Evolutionary conservation across 1,140 invertebrate genomes (phyloP).

Genomic region (Lethrus apterus): DNA sequence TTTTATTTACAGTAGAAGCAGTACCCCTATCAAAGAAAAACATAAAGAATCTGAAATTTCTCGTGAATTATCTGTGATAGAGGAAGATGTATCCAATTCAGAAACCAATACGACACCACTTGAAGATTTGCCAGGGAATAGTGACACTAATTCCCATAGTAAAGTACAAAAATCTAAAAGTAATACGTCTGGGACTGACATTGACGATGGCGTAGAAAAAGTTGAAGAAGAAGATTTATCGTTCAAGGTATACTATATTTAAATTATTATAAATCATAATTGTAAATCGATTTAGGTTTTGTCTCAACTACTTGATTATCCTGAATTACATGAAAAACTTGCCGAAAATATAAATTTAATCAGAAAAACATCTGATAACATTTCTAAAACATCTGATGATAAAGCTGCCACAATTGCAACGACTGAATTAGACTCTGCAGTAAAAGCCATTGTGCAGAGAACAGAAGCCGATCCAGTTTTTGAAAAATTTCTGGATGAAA

Average conservation of each 20-base stretch:
- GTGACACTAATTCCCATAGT: neutral
- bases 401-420: slow-evolving; percentile 8
- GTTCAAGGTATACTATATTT: too few relatives aligned
- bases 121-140: slow-evolving; percentile 4
- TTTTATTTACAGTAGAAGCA: slow-evolving; percentile 4
- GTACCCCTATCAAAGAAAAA: slow-evolving; percentile 7
- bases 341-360: slow-evolving; percentile 29
- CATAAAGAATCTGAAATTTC: neutral
- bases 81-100: slow-evolving; percentile 2
- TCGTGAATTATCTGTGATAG: slow-evolving; percentile 7
- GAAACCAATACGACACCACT: slow-evolving; percentile 8
- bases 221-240: slow-evolving; percentile 6
- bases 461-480: slow-evolving; percentile 30
- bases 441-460: slow-evolving; percentile 27
- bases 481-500: slow-evolving; percentile 25
- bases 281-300: slow-evolving; percentile 26
- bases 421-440: slow-evolving; percentile 24
- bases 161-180: slow-evolving; percentile 1
- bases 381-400: slow-evolving; percentile 7
- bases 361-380: slow-evolving; percentile 15
- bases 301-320: slow-evolving; percentile 24
- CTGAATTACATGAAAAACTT: slow-evolving; percentile 27
- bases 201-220: too few relatives aligned
- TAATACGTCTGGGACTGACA: too few relatives aligned
- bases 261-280: too few relatives aligned